Conservation (phyloP, 2,113 vertebrate species). For the Antechinus flavipes region DNA sequence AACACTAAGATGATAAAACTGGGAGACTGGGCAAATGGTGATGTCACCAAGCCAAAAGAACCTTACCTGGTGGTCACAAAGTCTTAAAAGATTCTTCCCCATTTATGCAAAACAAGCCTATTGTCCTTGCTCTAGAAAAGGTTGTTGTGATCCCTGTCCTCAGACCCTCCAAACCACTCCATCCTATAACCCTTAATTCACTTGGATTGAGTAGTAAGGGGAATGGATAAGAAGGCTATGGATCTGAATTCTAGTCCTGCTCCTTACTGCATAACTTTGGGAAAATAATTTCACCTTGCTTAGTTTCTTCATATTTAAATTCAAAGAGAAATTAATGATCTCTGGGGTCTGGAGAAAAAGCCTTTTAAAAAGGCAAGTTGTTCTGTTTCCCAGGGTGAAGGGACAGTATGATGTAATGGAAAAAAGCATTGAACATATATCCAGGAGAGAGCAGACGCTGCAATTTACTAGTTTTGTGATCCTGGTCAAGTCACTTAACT, state of each 20-base stretch:
- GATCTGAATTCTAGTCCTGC: not conserved
- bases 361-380: not conserved
- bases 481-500: not conserved
- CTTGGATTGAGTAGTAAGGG: not conserved
- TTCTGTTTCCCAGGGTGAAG: not conserved
- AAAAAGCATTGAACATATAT: not conserved
- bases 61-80: not conserved
- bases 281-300: not conserved
- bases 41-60: not conserved
- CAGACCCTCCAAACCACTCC: not conserved
- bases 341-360: not conserved
- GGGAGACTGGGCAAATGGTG: not conserved
- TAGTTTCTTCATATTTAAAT: not conserved
- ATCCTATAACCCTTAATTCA: not conserved
- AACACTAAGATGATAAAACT: not conserved
- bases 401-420: not conserved
- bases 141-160: not conserved
- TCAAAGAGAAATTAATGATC: not conserved
- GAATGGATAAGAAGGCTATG: not conserved
- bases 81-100: not conserved
- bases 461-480: not conserved
- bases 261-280: not conserved
- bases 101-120: not conserved
- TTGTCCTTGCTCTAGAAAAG: not conserved
- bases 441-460: not conserved